A percentile compares a stretch with the other conserved stretches of the same genome.
phyloP scores from a whole-genome alignment of 2,888 invertebrate genomes.

The Hydrotaea cyrtoneurina region DNA sequence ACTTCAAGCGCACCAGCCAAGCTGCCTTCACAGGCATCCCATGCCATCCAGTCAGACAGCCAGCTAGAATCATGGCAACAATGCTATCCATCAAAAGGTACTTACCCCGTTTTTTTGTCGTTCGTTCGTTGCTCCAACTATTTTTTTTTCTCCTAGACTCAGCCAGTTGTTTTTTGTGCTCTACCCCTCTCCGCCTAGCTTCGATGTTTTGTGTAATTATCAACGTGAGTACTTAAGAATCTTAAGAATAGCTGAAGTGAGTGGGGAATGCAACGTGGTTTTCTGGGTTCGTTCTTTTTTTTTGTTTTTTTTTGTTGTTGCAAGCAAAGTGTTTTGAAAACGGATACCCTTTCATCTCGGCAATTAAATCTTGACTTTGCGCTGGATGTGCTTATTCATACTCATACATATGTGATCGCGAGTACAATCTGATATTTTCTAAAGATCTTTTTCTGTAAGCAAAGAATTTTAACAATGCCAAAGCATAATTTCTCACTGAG shows the following conservation, averaged over 20 bases:
- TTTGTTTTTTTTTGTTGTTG: constrained; percentile 10
- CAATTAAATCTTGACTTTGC: constrained; percentile 62
- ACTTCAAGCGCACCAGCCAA: not conserved
- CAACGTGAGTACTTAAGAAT: constrained; percentile 64
- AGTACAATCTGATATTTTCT: constrained; percentile 16
- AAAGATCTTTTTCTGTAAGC: constrained; percentile 35
- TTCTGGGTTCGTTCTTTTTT: not conserved
- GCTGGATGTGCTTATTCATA: not conserved
- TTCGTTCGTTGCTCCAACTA: constrained; percentile 15
- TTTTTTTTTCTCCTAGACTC: constrained; percentile 37
- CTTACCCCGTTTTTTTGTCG: constrained; percentile 36
- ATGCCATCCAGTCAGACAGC: not conserved
- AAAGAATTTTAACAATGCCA: constrained; percentile 54
- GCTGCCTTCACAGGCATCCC: not conserved
- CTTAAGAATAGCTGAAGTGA: constrained; percentile 30
- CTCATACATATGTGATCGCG: no score
- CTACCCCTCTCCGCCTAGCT: not conserved
- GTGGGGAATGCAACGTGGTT: not conserved
- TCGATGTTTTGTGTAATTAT: constrained; percentile 53
- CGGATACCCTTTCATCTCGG: constrained; percentile 67
- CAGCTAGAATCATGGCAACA: constrained; percentile 44
- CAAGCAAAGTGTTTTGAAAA: constrained; percentile 60
- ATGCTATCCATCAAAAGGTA: constrained; percentile 66
- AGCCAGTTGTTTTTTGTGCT: not conserved
- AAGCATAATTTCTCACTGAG: constrained; percentile 25